Percentiles rank a stretch among this genome's conserved stretches.
These are phyloP conservation scores for Tympanoctomys barrerae DNA, from an alignment of 2,797 vertebrate species.

Conservation along the genomic window DNA sequence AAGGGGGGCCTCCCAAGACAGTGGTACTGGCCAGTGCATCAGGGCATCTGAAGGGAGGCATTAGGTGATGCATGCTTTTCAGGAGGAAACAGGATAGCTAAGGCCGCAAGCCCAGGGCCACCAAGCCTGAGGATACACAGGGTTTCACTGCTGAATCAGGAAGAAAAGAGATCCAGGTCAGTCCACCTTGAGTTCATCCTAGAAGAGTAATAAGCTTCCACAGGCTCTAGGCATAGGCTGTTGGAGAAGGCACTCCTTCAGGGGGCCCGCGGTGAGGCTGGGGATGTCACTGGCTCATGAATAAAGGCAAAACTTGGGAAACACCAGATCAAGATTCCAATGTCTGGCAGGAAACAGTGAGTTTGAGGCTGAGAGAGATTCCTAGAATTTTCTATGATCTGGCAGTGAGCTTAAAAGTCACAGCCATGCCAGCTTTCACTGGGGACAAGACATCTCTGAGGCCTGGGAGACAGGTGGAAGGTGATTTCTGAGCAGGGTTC, in stretches of 20 bases:
- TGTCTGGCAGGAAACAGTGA: not conserved
- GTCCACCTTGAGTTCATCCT: too few relatives aligned
- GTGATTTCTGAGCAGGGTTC: not conserved
- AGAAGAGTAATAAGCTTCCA: not conserved
- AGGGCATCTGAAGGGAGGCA: not conserved
- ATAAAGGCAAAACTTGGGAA: not conserved
- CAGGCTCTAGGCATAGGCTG: not conserved
- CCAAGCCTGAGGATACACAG: not conserved
- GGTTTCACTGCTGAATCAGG: too few relatives aligned
- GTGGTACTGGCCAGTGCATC: too few relatives aligned
- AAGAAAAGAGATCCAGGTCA: not conserved
- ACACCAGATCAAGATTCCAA: not conserved
- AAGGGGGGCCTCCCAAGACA: not conserved
- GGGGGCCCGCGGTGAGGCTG: rapidly evolving
- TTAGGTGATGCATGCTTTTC: rapidly evolving
- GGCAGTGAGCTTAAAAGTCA: not conserved
- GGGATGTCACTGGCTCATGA: not conserved
- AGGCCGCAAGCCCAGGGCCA: not conserved
- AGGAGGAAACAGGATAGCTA: not conserved
- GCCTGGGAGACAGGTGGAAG: not conserved
- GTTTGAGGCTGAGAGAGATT: not conserved
- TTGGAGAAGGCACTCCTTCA: rapidly evolving
- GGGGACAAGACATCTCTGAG: not conserved
- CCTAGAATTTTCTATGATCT: not conserved
- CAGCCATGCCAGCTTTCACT: not conserved